These are phyloP conservation scores for Ochropacha duplaris DNA, from an alignment of 2,888 invertebrate genomes.

Conservation along the genomic window DNA sequence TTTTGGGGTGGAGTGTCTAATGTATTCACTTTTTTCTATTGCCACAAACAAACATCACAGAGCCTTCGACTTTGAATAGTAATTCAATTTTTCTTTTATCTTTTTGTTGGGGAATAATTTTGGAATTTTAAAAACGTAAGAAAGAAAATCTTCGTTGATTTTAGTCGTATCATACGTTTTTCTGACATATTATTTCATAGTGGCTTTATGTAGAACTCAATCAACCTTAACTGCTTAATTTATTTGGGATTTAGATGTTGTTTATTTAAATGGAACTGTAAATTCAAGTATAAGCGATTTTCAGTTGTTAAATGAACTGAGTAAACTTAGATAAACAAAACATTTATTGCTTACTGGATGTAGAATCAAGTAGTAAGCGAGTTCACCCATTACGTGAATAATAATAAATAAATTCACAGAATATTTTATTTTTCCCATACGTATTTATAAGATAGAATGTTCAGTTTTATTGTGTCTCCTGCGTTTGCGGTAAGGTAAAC, in stretches of 20 bases:
- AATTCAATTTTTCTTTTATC: conserved; percentile 69
- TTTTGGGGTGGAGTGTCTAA: conserved; percentile 55
- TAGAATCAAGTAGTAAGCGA: too few species aligned
- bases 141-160: conserved; percentile 8
- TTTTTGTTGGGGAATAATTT: conserved; percentile 36
- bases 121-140: conserved; percentile 16
- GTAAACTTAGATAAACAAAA: not conserved
- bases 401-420: not conserved
- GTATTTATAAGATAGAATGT: not conserved
- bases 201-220: not conserved
- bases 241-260: not conserved
- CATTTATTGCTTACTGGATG: too few species aligned
- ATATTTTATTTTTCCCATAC: not conserved
- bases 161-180: conserved; percentile 1
- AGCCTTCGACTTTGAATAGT: conserved; percentile 58
- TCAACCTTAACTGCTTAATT: not conserved
- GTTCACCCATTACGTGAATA: too few species aligned
- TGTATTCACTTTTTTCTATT: conserved; percentile 67
- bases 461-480: not conserved
- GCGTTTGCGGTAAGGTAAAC: conserved; percentile 24
- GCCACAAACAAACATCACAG: conserved; percentile 71
- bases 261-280: not conserved
- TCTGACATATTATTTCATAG: not conserved
- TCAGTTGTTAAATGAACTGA: not conserved
- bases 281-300: too few species aligned